phyloP scores from a whole-genome alignment of 2,797 vertebrate species.

The Kryptopterus vitreolus region DNA sequence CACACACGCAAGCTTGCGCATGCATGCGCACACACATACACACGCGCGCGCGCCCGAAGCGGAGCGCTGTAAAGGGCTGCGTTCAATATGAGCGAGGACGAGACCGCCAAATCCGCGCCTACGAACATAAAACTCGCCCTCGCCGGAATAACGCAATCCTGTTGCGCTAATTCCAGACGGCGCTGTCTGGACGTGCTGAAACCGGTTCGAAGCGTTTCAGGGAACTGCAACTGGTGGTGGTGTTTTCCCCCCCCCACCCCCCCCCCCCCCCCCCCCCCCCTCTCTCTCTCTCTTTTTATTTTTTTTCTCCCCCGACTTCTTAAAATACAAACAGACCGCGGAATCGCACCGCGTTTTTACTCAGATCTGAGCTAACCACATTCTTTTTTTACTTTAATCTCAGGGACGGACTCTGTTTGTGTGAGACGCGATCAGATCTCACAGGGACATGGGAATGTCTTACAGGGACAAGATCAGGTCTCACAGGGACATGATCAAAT shows the following conservation, averaged over 20 bases:
- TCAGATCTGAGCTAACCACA: not conserved
- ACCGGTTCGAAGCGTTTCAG: slow-evolving; percentile 26
- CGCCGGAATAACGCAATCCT: slow-evolving; percentile 36
- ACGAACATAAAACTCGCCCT: slow-evolving; percentile 25
- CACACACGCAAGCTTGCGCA: slow-evolving; percentile 30
- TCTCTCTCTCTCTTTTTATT: too few relatives aligned
- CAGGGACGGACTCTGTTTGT: not conserved
- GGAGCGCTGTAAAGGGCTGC: slow-evolving; percentile 22
- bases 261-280: too few relatives aligned
- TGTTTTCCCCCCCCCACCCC: not conserved
- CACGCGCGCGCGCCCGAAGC: slow-evolving; percentile 6
- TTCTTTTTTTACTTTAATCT: not conserved
- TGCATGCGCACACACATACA: slow-evolving; percentile 32
- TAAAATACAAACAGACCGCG: slow-evolving; percentile 27
- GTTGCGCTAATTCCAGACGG: slow-evolving; percentile 34
- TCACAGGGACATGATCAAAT: too few relatives aligned
- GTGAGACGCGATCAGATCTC: too few relatives aligned
- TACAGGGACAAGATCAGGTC: too few relatives aligned
- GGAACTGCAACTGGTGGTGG: slow-evolving; percentile 22
- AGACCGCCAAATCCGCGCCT: slow-evolving; percentile 31
- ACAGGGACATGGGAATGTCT: too few relatives aligned
- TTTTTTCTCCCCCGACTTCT: not conserved
- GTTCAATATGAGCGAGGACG: slow-evolving; percentile 33
- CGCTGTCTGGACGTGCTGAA: slow-evolving; percentile 34
- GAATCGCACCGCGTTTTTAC: not conserved